Percentiles rank a stretch among this genome's conserved stretches.
Conservation (phyloP, 2,888 invertebrate genomes). For the Synergus umbraculus region DNA sequence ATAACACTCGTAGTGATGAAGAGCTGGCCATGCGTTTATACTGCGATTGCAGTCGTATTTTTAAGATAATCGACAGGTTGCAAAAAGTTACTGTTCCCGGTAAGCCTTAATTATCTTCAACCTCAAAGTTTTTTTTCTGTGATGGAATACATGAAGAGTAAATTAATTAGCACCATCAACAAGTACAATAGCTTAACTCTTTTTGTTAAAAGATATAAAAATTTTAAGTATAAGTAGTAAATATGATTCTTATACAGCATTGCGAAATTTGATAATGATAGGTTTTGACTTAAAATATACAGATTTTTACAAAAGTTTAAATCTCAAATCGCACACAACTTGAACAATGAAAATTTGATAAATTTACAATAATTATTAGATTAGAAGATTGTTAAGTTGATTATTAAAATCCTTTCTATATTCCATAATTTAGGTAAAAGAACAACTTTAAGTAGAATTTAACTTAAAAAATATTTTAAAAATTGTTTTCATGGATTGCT, state of each 20-base stretch:
- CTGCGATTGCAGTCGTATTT: slow-evolving; percentile 58
- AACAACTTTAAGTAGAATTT: background rate
- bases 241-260: too few species aligned
- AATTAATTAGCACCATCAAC: background rate
- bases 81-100: slow-evolving; percentile 52
- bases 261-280: too few species aligned
- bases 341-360: too few species aligned
- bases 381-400: background rate
- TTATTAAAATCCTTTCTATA: background rate
- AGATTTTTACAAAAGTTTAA: too few species aligned
- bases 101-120: slow-evolving; percentile 23
- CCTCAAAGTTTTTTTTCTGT: background rate
- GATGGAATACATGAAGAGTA: background rate
- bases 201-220: too few species aligned
- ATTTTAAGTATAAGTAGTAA: too few species aligned
- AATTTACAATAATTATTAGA: background rate
- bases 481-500: slow-evolving; percentile 29
- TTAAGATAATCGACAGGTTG: slow-evolving; percentile 52
- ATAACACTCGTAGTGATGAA: background rate
- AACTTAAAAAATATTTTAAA: too few species aligned
- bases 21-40: slow-evolving; percentile 47
- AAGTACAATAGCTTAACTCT: too few species aligned
- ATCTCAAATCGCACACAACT: too few species aligned
- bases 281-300: too few species aligned
- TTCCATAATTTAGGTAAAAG: background rate